Base-by-base conservation (phyloP, 2,888 invertebrate species). In the Pristionchus japonicus region DNA sequence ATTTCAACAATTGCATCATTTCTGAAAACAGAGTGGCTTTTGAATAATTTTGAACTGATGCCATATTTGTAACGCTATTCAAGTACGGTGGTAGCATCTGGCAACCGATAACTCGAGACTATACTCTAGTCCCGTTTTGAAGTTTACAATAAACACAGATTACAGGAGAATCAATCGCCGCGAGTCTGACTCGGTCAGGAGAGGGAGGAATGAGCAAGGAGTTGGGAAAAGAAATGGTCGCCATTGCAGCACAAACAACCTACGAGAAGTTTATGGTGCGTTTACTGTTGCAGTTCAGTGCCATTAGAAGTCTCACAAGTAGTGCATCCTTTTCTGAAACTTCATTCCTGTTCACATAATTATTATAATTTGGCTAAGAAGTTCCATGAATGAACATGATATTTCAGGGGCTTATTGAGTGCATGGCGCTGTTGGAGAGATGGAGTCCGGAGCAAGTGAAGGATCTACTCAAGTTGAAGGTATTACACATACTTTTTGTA, bases 341-440 rank as follows among this genome's bases (percentile, higher is more conserved):
- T n/a, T n/a, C n/a, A n/a, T n/a, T n/a, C n/a, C n/a, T n/a, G 4
- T 43, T 43, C 43, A 43, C 43, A 9, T 11, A 43, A 9, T 43
- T 11, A 43, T 9, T 43, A 43, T 6, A 11, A 11, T 9, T 11
- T 11, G 31, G 31, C 11, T 27, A 31, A 13, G 31, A 15, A 34
- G 3, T 27, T 31, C 11, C 11, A 27, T 1, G 80, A 27, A 49
- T 27, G 9, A 2, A 34, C 17, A 80, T 80, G 49, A 1, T 1
- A 80, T 80, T 84, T 7, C 61, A 86, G 86, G 17, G 6, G 7
- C 47, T 86, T 11, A 47, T 86, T 1, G 86, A 86, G 27, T 67
- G 86, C 31, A 40, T 86, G 64, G 86, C 47, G 17, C n/a, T 31
- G 17, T 17, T 86, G 6, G 64, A 86, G 31, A 27, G 27, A 17